Percentiles rank a stretch among this genome's conserved stretches.
Conservation (phyloP, 2,113 vertebrate genomes). For the Microcebus ravelobensis region DNA sequence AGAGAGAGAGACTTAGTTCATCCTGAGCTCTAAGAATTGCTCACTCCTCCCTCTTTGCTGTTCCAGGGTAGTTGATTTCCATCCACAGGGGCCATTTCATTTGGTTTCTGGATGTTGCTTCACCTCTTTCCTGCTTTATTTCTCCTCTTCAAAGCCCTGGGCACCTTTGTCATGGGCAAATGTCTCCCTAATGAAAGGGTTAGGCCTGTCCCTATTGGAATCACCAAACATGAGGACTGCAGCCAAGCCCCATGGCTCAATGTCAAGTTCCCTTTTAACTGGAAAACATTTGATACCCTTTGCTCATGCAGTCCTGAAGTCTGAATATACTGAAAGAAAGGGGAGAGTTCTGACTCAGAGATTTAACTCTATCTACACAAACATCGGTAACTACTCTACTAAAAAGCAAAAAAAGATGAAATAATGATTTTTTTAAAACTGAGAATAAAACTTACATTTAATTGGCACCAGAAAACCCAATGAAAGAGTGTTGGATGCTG, state of each 20-base stretch:
- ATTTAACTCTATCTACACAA: not conserved
- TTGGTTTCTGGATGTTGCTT: not conserved
- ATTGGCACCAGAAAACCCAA: slow-evolving; percentile 4
- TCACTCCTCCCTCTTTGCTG: not conserved
- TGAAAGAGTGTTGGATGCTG: not conserved
- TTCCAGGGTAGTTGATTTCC: not conserved
- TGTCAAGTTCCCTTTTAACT: slow-evolving; percentile 44
- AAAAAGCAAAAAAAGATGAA: not conserved
- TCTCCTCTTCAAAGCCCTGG: not conserved
- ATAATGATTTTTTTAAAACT: not conserved
- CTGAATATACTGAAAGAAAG: slow-evolving; percentile 12
- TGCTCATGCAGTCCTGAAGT: not conserved
- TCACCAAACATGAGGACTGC: not conserved
- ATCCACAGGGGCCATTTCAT: not conserved
- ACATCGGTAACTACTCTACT: not conserved
- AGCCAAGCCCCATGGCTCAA: slow-evolving; percentile 34
- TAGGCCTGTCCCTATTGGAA: not conserved
- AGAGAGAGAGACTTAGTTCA: not conserved
- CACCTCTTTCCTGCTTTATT: not conserved
- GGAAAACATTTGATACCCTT: not conserved
- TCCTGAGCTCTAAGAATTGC: not conserved
- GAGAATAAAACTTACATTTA: slow-evolving; percentile 33
- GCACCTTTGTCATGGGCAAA: not conserved
- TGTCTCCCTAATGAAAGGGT: not conserved
- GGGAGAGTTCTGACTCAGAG: slow-evolving; percentile 27